These are phyloP conservation scores for Heliangelus exortis DNA, from an alignment of 2,797 vertebrate genomes.

Conservation along the genomic window DNA sequence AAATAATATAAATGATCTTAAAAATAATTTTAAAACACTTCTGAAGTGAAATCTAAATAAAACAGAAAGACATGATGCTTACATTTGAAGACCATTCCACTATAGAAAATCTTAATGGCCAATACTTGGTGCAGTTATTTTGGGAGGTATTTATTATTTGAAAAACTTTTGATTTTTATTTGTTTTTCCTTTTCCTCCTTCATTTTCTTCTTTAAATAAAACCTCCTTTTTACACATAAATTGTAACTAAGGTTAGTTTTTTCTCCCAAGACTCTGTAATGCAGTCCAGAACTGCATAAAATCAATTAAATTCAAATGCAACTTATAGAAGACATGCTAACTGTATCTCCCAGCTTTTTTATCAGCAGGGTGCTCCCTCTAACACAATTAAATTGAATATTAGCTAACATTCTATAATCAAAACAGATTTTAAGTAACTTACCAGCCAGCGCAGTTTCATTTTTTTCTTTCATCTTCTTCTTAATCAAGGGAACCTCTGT, in stretches of 20 bases:
- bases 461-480: constrained; percentile 18
- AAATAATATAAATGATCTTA: too few species aligned
- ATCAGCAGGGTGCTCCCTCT: neutral
- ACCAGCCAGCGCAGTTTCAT: neutral
- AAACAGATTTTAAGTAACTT: constrained; percentile 25
- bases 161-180: accelerated
- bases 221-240: neutral
- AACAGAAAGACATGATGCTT: neutral
- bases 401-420: constrained; percentile 11
- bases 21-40: neutral
- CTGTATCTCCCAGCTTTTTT: neutral
- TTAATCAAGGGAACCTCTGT: constrained; percentile 20
- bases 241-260: neutral
- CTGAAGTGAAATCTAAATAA: neutral
- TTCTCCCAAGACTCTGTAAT: neutral
- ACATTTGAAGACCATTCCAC: neutral
- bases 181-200: neutral
- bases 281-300: neutral
- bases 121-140: neutral
- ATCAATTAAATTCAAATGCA: neutral
- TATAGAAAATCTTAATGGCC: neutral
- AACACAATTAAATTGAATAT: neutral
- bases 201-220: neutral
- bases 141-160: neutral
- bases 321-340: neutral